Conservation (phyloP, 2,113 vertebrate genomes). For the Myiagra hebetior region DNA sequence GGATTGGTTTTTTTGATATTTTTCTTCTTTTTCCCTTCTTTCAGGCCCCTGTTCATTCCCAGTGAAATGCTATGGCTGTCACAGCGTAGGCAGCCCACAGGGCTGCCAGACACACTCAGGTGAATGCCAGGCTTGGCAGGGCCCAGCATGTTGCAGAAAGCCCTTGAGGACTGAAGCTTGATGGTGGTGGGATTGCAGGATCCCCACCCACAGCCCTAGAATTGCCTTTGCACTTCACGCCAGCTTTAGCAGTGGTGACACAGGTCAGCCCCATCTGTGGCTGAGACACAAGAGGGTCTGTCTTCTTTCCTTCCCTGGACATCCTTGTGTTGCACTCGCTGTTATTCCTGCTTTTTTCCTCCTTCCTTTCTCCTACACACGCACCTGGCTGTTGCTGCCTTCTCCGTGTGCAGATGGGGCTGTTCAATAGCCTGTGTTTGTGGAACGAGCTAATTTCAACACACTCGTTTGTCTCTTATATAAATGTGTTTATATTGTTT, state of each 20-base stretch:
- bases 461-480: not conserved
- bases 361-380: fast-evolving
- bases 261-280: not conserved
- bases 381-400: not conserved
- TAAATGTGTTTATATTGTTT: not conserved
- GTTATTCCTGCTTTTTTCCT: not conserved
- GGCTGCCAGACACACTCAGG: not conserved
- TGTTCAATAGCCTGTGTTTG: not conserved
- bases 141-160: not conserved
- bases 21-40: not conserved
- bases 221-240: not conserved
- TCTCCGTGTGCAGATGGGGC: not conserved
- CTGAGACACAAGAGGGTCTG: not conserved
- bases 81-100: not conserved
- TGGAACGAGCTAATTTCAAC: not conserved
- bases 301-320: not conserved
- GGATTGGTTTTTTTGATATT: fast-evolving
- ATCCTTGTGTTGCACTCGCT: not conserved
- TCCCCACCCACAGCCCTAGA: not conserved
- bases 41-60: not conserved
- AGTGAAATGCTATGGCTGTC: not conserved
- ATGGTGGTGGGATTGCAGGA: not conserved
- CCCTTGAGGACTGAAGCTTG: not conserved
- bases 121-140: not conserved
- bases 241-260: not conserved